These are phyloP conservation scores for Pentalonia nigronervosa DNA, from an alignment of 1,140 invertebrate species.

Conservation along the genomic window DNA sequence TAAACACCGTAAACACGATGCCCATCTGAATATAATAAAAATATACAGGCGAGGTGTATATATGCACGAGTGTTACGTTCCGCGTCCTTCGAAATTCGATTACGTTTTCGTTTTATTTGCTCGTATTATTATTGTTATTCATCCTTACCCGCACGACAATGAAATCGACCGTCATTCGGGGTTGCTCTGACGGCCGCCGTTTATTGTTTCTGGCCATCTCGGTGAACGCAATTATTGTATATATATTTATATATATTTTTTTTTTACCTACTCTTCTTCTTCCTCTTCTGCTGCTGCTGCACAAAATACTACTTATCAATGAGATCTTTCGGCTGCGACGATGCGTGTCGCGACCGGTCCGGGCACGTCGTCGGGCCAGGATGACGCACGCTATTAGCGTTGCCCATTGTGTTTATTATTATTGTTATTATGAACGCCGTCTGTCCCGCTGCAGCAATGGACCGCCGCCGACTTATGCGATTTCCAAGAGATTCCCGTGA, in stretches of 20 bases:
- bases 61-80: neutral
- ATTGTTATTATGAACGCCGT: neutral
- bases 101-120: neutral
- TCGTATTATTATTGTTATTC: neutral
- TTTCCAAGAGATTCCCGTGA: neutral
- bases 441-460: neutral
- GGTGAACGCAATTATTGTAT: neutral
- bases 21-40: neutral
- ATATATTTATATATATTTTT: neutral
- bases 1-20: neutral
- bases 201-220: neutral
- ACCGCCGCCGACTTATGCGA: neutral
- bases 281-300: neutral
- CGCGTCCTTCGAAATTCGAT: neutral
- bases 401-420: constrained; percentile 16
- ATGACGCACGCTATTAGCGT: neutral
- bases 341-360: neutral
- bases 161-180: neutral
- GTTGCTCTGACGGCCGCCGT: neutral
- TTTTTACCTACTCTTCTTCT: neutral
- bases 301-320: neutral
- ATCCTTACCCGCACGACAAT: neutral
- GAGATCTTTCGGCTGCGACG: constrained; percentile 8
- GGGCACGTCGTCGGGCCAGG: neutral
- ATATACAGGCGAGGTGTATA: neutral